These are phyloP conservation scores for Zygogramma bicolorata DNA, from an alignment of 2,888 invertebrate genomes.

Conservation along the genomic window DNA sequence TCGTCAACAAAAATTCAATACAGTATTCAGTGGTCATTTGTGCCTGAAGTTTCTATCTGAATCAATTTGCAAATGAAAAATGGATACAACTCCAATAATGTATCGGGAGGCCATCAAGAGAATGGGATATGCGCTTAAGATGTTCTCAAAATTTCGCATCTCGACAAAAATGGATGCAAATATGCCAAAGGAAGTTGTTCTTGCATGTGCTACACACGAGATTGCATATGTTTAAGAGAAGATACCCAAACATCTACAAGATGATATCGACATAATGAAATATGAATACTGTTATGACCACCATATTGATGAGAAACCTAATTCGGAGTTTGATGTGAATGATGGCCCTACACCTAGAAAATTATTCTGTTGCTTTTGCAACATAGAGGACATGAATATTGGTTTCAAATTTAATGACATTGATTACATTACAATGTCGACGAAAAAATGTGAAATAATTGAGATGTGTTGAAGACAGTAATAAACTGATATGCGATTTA, in stretches of 20 bases:
- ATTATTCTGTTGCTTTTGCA: too few species aligned
- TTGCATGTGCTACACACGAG: not conserved
- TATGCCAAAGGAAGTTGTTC: not conserved
- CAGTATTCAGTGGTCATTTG: not conserved
- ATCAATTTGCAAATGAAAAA: too few species aligned
- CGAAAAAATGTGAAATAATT: too few species aligned
- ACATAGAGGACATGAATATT: too few species aligned
- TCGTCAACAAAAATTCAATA: not conserved
- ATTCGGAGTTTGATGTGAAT: not conserved
- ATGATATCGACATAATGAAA: not conserved
- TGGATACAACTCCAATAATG: not conserved
- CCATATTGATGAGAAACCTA: not conserved
- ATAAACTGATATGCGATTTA: too few species aligned
- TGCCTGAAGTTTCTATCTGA: not conserved
- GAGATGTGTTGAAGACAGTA: too few species aligned
- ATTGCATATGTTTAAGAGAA: not conserved
- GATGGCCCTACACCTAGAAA: too few species aligned
- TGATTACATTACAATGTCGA: too few species aligned
- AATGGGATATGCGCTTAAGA: too few species aligned
- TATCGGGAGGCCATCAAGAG: too few species aligned
- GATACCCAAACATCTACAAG: not conserved
- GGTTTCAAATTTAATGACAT: too few species aligned
- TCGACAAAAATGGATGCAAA: not conserved
- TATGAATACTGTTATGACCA: not conserved
- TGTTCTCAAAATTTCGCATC: too few species aligned